Evolutionary conservation across 2,888 invertebrate genomes (phyloP), one percentile per base, ranked within the genome.

Genomic region (Plusia festucae): DNA sequence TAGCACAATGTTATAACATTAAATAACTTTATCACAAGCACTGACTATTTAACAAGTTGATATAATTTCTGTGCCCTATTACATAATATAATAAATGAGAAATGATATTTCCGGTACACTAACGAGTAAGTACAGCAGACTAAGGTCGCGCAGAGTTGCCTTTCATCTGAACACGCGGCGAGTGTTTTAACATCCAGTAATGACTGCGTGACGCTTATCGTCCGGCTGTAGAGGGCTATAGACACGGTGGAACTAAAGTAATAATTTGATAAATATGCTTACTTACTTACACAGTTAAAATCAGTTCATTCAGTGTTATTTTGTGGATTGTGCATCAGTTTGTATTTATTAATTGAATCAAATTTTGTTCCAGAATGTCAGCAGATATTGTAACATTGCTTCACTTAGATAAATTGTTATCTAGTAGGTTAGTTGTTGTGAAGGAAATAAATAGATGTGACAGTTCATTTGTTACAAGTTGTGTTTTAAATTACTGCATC

Each of bases 401-500:
- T 62, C 96, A 97, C 57, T 92, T 97, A 71, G 96, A 97, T 81
- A 95, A 95, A 79, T 91, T 95, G 57, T 89, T 96, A 54, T 85
- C 91, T 30, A 95, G 92, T 62, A 96, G 95, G 89, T 91, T 97
- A 49, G 95, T 97, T 68, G 93, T 96, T 58, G 95, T 97, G 32
- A 97, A 96, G 84, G 98, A 98, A 90, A 95, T 96, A 55, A 96
- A 96, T 69, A 95, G 96, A 57, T 96, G 97, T 78, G 97, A 98
- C 87, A 96, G 97, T 63, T 96, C 96, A 84, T 98, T 98, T 85
- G 88, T 97, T 60, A 94, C 97, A 46, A 97, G 96, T 84, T 96
- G 97, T 79, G 92, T 97, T 15, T 89, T 97, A 56, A 95, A 96
- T 0, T 95, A 97, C 78, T 96, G 96, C 40, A 86, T 96, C 57